These are phyloP conservation scores for Ceryle rudis DNA, from an alignment of 2,797 vertebrate genomes.

Conservation along the genomic window DNA sequence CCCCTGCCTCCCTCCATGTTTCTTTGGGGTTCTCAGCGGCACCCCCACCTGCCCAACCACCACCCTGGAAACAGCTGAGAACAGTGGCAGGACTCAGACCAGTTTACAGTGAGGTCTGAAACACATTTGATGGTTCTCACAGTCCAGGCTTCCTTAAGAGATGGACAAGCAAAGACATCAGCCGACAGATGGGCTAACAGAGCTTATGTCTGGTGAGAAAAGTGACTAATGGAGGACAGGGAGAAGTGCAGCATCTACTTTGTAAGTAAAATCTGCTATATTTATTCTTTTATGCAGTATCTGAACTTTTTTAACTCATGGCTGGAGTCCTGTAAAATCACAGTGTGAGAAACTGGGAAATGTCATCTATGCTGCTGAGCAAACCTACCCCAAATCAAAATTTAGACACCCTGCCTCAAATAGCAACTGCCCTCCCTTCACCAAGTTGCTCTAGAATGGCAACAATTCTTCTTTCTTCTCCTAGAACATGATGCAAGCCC, in stretches of 20 bases:
- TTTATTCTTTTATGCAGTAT: slow-evolving; percentile 10
- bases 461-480: neutral
- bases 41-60: neutral
- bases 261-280: neutral
- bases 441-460: neutral
- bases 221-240: neutral
- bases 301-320: slow-evolving; percentile 9
- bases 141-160: neutral
- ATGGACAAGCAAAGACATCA: neutral
- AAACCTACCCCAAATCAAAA: slow-evolving; percentile 12
- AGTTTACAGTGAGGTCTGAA: neutral
- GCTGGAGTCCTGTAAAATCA: slow-evolving; percentile 16
- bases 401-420: neutral
- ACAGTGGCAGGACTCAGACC: neutral
- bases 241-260: neutral
- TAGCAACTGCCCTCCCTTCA: neutral
- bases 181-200: neutral
- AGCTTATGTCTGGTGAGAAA: neutral
- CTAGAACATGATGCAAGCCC: neutral
- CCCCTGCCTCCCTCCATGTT: neutral
- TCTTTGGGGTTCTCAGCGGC: neutral
- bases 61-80: neutral
- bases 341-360: slow-evolving; percentile 5
- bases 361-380: neutral
- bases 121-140: neutral